These are phyloP conservation scores for Lasioglossum villosulum DNA, from an alignment of 2,888 invertebrate species.

Conservation along the genomic window DNA sequence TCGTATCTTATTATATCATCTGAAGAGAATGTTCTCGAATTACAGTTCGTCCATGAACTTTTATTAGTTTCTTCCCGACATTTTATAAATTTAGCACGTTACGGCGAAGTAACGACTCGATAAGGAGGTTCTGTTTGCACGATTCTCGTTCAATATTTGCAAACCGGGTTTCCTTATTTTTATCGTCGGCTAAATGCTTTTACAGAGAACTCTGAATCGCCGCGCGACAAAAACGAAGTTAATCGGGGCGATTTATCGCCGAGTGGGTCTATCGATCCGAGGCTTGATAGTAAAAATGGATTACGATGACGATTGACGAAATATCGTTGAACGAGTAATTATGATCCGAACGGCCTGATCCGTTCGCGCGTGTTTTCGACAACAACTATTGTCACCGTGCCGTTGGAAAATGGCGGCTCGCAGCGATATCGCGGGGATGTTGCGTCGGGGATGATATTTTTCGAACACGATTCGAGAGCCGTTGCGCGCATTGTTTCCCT, in stretches of 20 bases:
- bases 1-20: too few species aligned
- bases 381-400: not conserved
- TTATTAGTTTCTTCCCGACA: not conserved
- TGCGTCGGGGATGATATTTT: constrained; percentile 19
- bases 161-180: not conserved
- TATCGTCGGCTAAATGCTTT: not conserved
- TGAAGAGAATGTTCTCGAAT: too few species aligned
- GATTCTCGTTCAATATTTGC: not conserved
- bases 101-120: not conserved
- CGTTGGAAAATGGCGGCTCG: not conserved
- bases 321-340: constrained; percentile 11
- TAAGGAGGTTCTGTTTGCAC: not conserved
- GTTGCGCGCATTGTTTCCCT: constrained; percentile 17
- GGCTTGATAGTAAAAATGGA: not conserved
- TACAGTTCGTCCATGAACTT: not conserved
- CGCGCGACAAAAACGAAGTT: not conserved
- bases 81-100: not conserved
- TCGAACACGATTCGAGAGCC: constrained; percentile 19
- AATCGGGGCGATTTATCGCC: not conserved
- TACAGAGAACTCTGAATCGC: not conserved
- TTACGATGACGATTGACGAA: constrained; percentile 5
- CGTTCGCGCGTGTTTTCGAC: constrained; percentile 1
- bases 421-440: not conserved
- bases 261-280: not conserved
- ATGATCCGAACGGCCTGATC: not conserved